These are phyloP conservation scores for Caenorhabditis uteleia DNA, from an alignment of 2,888 invertebrate genomes.

Conservation along the genomic window DNA sequence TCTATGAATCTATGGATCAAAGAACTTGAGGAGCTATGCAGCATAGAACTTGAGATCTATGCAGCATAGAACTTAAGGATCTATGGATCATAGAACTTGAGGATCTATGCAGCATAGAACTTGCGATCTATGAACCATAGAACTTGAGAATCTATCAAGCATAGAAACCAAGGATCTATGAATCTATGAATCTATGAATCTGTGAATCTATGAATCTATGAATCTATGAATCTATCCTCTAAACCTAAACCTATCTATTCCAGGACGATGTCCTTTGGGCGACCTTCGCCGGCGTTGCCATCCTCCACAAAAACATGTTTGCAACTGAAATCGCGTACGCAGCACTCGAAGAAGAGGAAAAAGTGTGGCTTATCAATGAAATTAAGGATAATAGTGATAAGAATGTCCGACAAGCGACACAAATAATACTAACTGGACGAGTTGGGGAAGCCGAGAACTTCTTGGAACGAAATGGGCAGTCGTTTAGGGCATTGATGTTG, in stretches of 20 bases:
- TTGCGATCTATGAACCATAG: too few relatives aligned
- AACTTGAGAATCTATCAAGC: too few relatives aligned
- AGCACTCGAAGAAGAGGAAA: constrained; percentile 79
- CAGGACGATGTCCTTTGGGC: constrained; percentile 80
- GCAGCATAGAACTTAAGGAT: too few relatives aligned
- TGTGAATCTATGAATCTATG: too few relatives aligned
- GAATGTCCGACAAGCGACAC: constrained; percentile 73
- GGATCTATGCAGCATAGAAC: too few relatives aligned
- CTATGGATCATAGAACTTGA: too few relatives aligned
- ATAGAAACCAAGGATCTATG: too few relatives aligned
- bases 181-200: too few relatives aligned
- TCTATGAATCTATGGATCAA: too few relatives aligned
- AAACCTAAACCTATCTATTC: constrained; percentile 9
- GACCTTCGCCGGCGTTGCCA: constrained; percentile 88
- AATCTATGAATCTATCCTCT: too few relatives aligned
- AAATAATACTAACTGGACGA: constrained; percentile 62
- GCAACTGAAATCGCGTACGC: constrained; percentile 95
- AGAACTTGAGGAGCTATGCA: too few relatives aligned
- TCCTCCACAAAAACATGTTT: constrained; percentile 83
- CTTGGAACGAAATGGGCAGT: constrained; percentile 74
- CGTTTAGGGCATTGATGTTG: constrained; percentile 79
- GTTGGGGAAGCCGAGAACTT: constrained; percentile 78
- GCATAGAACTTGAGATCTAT: too few relatives aligned
- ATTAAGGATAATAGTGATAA: constrained; percentile 58
- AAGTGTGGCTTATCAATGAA: constrained; percentile 69